Conservation (phyloP, 2,113 vertebrate species). For the Morone chrysops region DNA sequence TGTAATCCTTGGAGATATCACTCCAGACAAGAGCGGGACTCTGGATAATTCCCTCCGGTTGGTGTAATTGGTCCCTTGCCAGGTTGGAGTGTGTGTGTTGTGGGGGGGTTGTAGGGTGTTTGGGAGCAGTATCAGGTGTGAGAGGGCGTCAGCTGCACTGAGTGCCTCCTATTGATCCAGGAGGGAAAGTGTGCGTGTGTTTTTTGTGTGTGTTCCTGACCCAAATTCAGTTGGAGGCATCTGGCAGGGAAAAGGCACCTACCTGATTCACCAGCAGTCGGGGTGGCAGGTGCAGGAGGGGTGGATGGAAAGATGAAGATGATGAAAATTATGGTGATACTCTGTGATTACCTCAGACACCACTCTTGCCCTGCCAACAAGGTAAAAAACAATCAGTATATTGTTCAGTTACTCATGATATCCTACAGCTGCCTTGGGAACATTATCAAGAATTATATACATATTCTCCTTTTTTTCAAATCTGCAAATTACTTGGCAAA, state of each 20-base stretch:
- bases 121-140: conserved; percentile 87
- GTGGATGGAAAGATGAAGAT: not conserved
- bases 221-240: conserved; percentile 86
- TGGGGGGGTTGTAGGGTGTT: conserved; percentile 50
- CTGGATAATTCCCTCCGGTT: conserved; percentile 87
- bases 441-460: not conserved
- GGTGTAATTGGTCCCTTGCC: conserved; percentile 83
- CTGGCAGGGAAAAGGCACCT: conserved; percentile 75
- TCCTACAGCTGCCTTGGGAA: not conserved
- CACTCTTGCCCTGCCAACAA: not conserved
- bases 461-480: no score
- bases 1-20: conserved; percentile 93
- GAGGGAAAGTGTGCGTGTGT: conserved; percentile 56
- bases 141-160: conserved; percentile 86
- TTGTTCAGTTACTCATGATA: not conserved
- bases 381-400: not conserved
- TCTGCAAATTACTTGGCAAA: not conserved
- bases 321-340: not conserved
- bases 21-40: conserved; percentile 86
- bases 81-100: conserved; percentile 73
- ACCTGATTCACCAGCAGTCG: conserved; percentile 78
- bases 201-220: conserved; percentile 51
- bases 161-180: conserved; percentile 91
- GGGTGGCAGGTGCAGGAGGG: conserved; percentile 32
- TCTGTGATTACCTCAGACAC: not conserved